A percentile compares a stretch with the other conserved stretches of the same genome.
Conservation (phyloP, 2,113 vertebrate species). For the Tyto alba region DNA sequence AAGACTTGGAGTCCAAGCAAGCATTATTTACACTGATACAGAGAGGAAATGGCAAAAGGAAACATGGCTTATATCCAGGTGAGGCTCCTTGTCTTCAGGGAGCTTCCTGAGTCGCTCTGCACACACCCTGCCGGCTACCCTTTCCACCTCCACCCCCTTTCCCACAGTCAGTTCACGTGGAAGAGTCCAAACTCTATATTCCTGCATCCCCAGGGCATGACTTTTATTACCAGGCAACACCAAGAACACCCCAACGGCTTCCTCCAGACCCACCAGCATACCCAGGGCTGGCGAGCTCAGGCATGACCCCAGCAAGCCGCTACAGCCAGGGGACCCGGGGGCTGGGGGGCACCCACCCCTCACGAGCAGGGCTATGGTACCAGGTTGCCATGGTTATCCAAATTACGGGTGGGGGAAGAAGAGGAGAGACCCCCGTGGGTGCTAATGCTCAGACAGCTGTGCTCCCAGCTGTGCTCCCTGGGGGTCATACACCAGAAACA, state of each 20-base stretch:
- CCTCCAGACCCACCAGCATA: not conserved
- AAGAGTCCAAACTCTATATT: not conserved
- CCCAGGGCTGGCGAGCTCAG: not conserved
- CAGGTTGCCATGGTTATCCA: not conserved
- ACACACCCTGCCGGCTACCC: fast-evolving
- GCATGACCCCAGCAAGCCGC: not conserved
- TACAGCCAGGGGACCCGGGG: not conserved
- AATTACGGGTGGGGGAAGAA: not conserved
- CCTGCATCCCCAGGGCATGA: not conserved
- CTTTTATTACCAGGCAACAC: not conserved
- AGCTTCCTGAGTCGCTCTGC: not conserved
- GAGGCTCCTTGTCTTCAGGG: not conserved
- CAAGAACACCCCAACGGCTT: not conserved
- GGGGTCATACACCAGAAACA: not conserved
- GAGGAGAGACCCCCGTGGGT: not conserved
- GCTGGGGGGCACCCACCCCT: not conserved
- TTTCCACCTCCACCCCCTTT: not conserved
- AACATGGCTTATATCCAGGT: not conserved
- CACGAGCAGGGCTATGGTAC: fast-evolving
- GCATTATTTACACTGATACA: not conserved
- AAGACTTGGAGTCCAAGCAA: not conserved
- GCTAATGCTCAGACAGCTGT: not conserved
- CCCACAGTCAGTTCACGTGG: not conserved
- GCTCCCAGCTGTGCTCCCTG: not conserved
- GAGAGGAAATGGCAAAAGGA: not conserved